Conservation (phyloP, 2,888 invertebrate species). For the Neoascia interrupta region DNA sequence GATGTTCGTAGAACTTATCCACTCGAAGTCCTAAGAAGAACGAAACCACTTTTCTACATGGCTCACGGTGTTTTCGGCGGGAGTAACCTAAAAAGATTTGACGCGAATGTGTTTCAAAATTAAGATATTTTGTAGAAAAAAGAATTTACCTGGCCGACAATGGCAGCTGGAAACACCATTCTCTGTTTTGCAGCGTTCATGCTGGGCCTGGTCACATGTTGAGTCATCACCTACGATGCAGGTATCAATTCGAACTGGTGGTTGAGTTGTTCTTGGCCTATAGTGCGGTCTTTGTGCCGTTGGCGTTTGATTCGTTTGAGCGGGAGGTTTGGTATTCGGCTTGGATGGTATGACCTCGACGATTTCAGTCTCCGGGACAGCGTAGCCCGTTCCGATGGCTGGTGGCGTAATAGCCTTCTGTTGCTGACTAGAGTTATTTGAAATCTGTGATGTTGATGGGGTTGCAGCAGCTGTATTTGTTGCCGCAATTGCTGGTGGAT, state of each 20-base stretch:
- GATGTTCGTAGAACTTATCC: conserved; percentile 89
- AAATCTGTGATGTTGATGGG: conserved; percentile 74
- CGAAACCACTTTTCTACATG: conserved; percentile 88
- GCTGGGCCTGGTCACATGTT: conserved; percentile 92
- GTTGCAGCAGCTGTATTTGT: conserved; percentile 75
- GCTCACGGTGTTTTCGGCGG: conserved; percentile 86
- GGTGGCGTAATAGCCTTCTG: conserved; percentile 72
- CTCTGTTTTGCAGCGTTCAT: conserved; percentile 93
- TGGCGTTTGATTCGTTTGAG: conserved; percentile 79
- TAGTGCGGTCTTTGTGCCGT: conserved; percentile 85
- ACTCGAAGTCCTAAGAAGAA: conserved; percentile 89
- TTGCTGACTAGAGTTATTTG: conserved; percentile 73
- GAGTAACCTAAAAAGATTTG: conserved; percentile 81
- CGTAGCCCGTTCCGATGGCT: conserved; percentile 82
- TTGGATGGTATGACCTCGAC: conserved; percentile 75
- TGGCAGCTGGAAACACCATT: conserved; percentile 92
- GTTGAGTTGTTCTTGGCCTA: conserved; percentile 77
- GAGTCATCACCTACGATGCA: conserved; percentile 96
- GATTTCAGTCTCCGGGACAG: conserved; percentile 82
- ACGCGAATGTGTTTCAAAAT: background rate
- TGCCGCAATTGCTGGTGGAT: conserved; percentile 77
- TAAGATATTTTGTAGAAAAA: background rate
- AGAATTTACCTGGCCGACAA: conserved; percentile 85
- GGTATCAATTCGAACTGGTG: conserved; percentile 88
- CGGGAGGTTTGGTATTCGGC: conserved; percentile 78